Evolutionary conservation across 2,888 invertebrate species (phyloP).

Genomic region (Colletes collaris): DNA sequence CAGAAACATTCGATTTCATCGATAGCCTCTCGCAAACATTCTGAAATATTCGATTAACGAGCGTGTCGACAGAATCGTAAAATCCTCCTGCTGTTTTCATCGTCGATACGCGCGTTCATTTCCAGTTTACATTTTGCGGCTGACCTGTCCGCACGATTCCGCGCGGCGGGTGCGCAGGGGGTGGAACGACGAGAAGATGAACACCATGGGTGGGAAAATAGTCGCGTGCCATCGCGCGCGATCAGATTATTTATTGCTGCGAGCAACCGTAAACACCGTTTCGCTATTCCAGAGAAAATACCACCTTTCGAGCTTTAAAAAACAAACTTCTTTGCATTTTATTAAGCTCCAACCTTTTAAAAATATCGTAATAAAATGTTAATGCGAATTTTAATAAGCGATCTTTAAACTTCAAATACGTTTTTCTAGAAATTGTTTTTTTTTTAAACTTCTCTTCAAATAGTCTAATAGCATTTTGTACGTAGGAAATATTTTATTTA

Average conservation of each 20-base stretch:
- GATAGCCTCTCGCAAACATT: slow-evolving; percentile 29
- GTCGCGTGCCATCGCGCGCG: slow-evolving; percentile 34
- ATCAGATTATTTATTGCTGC: slow-evolving; percentile 59
- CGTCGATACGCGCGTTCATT: slow-evolving; percentile 15
- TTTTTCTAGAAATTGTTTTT: too few species aligned
- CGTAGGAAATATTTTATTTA: too few species aligned
- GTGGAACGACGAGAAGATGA: slow-evolving; percentile 8
- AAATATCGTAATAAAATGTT: too few species aligned
- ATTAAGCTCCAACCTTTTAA: too few species aligned
- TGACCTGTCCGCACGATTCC: slow-evolving; percentile 36
- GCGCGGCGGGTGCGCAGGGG: slow-evolving; percentile 21
- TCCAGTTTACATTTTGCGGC: slow-evolving; percentile 40
- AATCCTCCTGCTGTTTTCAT: slow-evolving; percentile 18
- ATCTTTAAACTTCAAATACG: too few species aligned
- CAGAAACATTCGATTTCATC: slow-evolving; percentile 1
- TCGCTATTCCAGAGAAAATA: slow-evolving; percentile 26
- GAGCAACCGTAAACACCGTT: slow-evolving; percentile 53
- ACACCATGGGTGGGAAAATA: slow-evolving; percentile 52
- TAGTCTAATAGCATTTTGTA: too few species aligned
- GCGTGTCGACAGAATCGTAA: slow-evolving; percentile 33
- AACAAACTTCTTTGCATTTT: too few species aligned
- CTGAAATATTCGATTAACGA: slow-evolving; percentile 35
- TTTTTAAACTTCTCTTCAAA: too few species aligned
- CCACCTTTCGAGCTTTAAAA: too few species aligned
- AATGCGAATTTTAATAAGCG: too few species aligned